Conservation (phyloP, 2,797 vertebrate species). For the Siniperca obscura region DNA sequence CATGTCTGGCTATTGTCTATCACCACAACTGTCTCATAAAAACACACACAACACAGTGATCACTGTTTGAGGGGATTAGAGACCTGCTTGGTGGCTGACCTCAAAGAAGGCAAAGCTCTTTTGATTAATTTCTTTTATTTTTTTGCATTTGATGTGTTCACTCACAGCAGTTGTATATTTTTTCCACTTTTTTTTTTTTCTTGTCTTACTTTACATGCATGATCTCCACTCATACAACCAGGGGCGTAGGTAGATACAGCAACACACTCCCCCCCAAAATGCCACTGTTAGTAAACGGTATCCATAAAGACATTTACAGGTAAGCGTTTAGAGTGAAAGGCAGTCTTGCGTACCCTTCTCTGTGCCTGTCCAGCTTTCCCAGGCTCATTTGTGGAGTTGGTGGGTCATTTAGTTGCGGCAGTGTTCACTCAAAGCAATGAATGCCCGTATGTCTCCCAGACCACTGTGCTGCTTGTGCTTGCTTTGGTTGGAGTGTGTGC, state of each 20-base stretch:
- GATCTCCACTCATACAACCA: constrained; percentile 74
- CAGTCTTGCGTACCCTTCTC: constrained; percentile 20
- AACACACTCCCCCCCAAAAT: constrained; percentile 94
- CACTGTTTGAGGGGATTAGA: constrained; percentile 47
- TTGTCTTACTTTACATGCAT: constrained; percentile 68
- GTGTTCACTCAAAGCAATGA: constrained; percentile 29
- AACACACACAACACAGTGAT: constrained; percentile 38
- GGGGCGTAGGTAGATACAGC: constrained; percentile 91
- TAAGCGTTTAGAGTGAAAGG: constrained; percentile 80
- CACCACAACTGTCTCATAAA: not conserved
- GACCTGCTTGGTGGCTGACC: constrained; percentile 47
- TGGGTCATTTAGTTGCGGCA: constrained; percentile 42
- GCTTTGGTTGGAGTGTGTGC: constrained; percentile 51
- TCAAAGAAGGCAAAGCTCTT: constrained; percentile 59
- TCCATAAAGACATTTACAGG: constrained; percentile 94
- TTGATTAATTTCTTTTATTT: constrained; percentile 50
- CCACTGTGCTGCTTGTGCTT: constrained; percentile 56
- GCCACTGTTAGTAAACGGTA: constrained; percentile 93
- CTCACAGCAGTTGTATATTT: constrained; percentile 65
- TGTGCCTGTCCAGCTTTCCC: constrained; percentile 52
- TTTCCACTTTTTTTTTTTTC: constrained; percentile 48
- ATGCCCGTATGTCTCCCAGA: constrained; percentile 39
- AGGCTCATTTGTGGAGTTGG: constrained; percentile 56
- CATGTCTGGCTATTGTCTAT: constrained; percentile 18
- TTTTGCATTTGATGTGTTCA: constrained; percentile 61